phyloP scores from a whole-genome alignment of 1,140 invertebrate genomes.

The Heliconius hermathena region DNA sequence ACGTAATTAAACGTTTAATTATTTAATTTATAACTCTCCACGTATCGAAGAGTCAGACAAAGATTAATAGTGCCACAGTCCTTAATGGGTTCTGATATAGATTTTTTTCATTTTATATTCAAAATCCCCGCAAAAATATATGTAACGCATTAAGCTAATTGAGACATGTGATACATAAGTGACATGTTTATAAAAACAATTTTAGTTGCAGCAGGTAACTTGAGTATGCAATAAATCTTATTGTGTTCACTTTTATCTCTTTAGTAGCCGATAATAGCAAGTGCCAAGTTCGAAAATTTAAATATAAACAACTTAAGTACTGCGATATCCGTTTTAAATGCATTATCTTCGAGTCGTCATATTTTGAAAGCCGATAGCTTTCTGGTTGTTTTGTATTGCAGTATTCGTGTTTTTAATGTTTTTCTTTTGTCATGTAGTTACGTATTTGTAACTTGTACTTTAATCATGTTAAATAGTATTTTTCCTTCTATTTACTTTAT shows the following conservation, averaged over 20 bases:
- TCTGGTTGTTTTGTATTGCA: neutral
- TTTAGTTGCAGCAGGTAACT: slow-evolving; percentile 50
- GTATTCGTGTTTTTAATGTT: neutral
- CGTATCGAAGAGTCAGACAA: neutral
- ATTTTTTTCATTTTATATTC: neutral
- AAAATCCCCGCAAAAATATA: neutral
- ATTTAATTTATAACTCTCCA: neutral
- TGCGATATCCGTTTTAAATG: slow-evolving; percentile 49
- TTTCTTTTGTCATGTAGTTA: neutral
- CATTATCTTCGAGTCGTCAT: slow-evolving; percentile 54
- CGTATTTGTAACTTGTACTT: neutral
- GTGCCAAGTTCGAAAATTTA: slow-evolving; percentile 69
- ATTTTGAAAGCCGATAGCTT: slow-evolving; percentile 46
- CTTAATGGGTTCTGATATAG: neutral
- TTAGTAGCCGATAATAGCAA: slow-evolving; percentile 68
- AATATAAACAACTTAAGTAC: slow-evolving; percentile 76
- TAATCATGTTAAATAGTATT: neutral
- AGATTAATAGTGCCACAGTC: neutral
- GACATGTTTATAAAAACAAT: slow-evolving; percentile 60
- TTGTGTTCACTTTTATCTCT: slow-evolving; percentile 67
- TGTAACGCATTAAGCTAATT: neutral
- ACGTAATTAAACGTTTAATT: neutral
- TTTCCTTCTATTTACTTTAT: no score
- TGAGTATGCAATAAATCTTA: slow-evolving; percentile 75
- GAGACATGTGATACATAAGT: slow-evolving; percentile 59